Percentiles rank a stretch among this genome's conserved stretches.
phyloP scores from a whole-genome alignment of 1,140 invertebrate genomes.

The Tetragonula clypearis region DNA sequence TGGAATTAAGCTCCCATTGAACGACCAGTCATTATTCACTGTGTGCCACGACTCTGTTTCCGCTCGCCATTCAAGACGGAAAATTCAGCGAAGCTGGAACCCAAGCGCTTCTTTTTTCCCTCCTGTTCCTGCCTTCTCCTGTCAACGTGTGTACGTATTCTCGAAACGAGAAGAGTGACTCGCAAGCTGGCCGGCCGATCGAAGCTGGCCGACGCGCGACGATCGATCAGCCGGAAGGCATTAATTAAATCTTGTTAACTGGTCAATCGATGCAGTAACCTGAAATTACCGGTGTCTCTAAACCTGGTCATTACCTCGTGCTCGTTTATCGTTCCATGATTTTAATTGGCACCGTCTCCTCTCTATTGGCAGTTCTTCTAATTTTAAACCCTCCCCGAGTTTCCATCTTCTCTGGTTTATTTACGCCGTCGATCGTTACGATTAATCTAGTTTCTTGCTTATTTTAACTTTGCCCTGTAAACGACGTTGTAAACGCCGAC shows the following conservation, averaged over 20 bases:
- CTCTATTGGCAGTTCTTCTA: not conserved
- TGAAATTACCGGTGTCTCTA: not conserved
- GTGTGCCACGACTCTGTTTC: conserved; percentile 36
- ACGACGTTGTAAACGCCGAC: too few species aligned
- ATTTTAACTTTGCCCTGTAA: not conserved
- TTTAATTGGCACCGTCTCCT: conserved; percentile 11
- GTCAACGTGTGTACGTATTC: not conserved
- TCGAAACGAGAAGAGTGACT: not conserved
- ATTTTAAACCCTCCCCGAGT: not conserved
- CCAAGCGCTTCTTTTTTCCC: conserved; percentile 30
- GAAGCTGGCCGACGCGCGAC: not conserved
- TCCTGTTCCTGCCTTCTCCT: not conserved
- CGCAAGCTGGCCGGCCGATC: too few species aligned
- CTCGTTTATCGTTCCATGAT: not conserved
- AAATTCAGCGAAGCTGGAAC: conserved; percentile 10
- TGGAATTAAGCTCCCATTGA: conserved; percentile 53
- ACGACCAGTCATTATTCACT: conserved; percentile 54
- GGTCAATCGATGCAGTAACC: conserved; percentile 28
- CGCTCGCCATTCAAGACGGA: conserved; percentile 17
- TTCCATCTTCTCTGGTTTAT: not conserved
- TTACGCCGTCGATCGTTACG: not conserved
- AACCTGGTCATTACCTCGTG: not conserved
- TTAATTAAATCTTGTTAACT: conserved; percentile 35
- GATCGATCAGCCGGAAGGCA: conserved; percentile 14
- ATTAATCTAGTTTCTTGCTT: not conserved